phyloP scores from a whole-genome alignment of 2,888 invertebrate genomes.

The Steromphala cineraria region DNA sequence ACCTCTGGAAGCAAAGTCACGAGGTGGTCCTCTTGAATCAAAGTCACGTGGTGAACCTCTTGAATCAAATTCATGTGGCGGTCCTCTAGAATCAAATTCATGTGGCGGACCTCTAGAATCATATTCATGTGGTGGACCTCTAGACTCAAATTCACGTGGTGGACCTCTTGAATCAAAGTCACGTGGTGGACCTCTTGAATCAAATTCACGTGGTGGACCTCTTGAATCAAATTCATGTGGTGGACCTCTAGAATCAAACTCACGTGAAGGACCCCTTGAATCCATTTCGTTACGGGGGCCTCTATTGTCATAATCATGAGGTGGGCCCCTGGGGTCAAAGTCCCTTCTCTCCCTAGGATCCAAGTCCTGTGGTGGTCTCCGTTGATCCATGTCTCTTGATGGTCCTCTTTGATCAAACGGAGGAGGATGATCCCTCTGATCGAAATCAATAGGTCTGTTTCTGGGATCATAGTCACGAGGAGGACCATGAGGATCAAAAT shows the following conservation, averaged over 20 bases:
- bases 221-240: background rate
- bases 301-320: background rate
- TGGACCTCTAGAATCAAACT: background rate
- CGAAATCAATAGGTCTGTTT: background rate
- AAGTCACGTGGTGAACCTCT: conserved; percentile 13
- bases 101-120: conserved; percentile 21
- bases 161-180: background rate
- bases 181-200: background rate
- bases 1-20: conserved; percentile 27
- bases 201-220: background rate
- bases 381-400: conserved; percentile 36
- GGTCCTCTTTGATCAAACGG: conserved; percentile 25
- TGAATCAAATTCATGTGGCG: conserved; percentile 1
- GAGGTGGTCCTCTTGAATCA: conserved; percentile 8
- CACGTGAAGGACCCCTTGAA: conserved; percentile 10
- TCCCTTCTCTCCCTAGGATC: background rate
- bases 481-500: background rate
- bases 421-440: conserved; percentile 23
- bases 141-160: background rate
- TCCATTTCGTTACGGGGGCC: conserved; percentile 28
- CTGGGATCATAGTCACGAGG: background rate
- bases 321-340: conserved; percentile 6
- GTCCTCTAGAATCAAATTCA: background rate
- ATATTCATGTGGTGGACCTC: conserved; percentile 5
- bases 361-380: background rate